Percentiles rank a stretch among this genome's conserved stretches.
phyloP scores from a whole-genome alignment of 2,797 vertebrate species.

The Hipposideros larvatus region DNA sequence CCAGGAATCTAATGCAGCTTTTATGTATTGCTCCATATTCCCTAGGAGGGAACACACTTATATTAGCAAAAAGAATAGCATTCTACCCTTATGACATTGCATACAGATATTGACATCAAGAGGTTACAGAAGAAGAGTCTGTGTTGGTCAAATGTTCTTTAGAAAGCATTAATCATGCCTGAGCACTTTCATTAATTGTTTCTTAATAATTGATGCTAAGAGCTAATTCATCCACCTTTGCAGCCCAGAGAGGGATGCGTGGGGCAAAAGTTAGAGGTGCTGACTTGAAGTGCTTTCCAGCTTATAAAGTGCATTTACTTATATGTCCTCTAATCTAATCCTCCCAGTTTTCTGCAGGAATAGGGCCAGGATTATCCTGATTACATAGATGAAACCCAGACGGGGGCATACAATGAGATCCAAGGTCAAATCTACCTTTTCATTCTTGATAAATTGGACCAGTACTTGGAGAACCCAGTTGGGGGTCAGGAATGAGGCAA shows the following conservation, averaged over 20 bases:
- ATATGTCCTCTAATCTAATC: background rate
- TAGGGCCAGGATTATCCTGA: background rate
- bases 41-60: background rate
- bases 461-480: background rate
- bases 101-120: background rate
- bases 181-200: background rate
- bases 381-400: background rate
- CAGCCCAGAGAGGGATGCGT: background rate
- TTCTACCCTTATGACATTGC: background rate
- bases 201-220: conserved; percentile 31
- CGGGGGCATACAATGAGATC: background rate
- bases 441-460: background rate
- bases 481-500: background rate
- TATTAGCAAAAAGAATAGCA: background rate
- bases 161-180: background rate
- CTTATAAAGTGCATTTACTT: background rate
- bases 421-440: background rate
- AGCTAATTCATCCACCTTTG: background rate
- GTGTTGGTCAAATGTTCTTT: background rate
- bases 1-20: background rate
- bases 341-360: background rate
- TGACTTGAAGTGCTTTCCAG: too few species aligned
- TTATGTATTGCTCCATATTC: background rate
- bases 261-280: background rate
- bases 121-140: background rate